These are phyloP conservation scores for Manis javanica DNA, from an alignment of 2,797 vertebrate species.

Conservation along the genomic window DNA sequence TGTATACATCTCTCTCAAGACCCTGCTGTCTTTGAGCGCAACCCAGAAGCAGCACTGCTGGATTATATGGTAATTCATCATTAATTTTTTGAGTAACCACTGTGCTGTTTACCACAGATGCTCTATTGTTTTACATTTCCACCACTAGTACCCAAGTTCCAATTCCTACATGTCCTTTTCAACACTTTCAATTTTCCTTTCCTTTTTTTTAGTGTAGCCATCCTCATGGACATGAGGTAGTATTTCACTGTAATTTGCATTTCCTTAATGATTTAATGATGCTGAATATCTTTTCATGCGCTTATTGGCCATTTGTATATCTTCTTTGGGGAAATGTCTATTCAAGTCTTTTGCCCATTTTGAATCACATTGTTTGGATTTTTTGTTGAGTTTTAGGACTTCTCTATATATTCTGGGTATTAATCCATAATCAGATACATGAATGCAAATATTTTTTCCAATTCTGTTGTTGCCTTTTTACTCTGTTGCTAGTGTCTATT, in stretches of 20 bases:
- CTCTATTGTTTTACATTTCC: background rate
- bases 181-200: background rate
- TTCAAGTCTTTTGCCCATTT: background rate
- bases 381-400: background rate
- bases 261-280: background rate
- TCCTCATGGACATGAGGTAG: background rate
- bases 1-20: background rate
- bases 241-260: background rate
- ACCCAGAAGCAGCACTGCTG: background rate
- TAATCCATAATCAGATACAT: background rate
- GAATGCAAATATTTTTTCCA: background rate
- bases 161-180: background rate
- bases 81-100: background rate
- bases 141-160: background rate
- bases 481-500: background rate
- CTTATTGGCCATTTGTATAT: background rate
- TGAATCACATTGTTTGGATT: background rate
- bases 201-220: background rate
- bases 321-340: background rate
- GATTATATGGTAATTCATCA: background rate
- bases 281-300: background rate
- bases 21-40: background rate
- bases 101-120: background rate
- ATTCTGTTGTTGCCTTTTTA: background rate
- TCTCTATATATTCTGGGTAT: background rate